phyloP scores from a whole-genome alignment of 2,888 invertebrate genomes.

The Lasioglossum oenotherae region DNA sequence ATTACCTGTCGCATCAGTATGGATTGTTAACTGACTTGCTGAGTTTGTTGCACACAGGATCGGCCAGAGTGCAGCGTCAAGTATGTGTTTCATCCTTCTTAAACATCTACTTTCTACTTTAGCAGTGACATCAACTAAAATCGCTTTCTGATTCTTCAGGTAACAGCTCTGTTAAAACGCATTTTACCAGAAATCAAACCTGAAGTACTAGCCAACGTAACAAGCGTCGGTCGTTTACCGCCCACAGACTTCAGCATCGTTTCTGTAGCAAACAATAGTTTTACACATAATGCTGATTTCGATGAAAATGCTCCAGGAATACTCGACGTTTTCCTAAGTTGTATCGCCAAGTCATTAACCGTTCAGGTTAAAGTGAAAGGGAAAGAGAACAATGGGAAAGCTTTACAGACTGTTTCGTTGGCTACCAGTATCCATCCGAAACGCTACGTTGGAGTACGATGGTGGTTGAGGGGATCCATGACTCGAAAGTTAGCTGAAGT shows the following conservation, averaged over 20 bases:
- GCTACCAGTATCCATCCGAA: conserved; percentile 87
- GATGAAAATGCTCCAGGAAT: conserved; percentile 89
- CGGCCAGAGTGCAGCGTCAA: conserved; percentile 97
- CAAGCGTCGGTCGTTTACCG: conserved; percentile 90
- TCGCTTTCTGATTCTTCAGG: conserved; percentile 77
- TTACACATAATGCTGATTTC: conserved; percentile 84
- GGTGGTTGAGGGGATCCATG: conserved; percentile 96
- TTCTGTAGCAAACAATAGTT: conserved; percentile 85
- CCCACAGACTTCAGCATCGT: conserved; percentile 92
- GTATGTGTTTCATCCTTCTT: conserved; percentile 83
- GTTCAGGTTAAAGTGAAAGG: conserved; percentile 94
- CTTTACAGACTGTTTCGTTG: conserved; percentile 86
- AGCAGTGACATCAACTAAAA: not conserved
- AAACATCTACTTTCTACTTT: not conserved
- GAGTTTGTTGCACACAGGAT: conserved; percentile 95
- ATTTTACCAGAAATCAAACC: conserved; percentile 96
- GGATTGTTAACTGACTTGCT: conserved; percentile 93
- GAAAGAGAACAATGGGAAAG: conserved; percentile 85
- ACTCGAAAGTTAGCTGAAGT: conserved; percentile 94
- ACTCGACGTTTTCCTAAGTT: conserved; percentile 95
- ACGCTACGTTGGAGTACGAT: conserved; percentile 86
- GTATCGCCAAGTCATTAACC: conserved; percentile 95
- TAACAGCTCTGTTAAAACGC: conserved; percentile 93
- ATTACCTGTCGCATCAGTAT: conserved; percentile 95
- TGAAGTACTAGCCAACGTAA: conserved; percentile 91